phyloP scores from a whole-genome alignment of 2,888 invertebrate species.

The Philaethria dido region DNA sequence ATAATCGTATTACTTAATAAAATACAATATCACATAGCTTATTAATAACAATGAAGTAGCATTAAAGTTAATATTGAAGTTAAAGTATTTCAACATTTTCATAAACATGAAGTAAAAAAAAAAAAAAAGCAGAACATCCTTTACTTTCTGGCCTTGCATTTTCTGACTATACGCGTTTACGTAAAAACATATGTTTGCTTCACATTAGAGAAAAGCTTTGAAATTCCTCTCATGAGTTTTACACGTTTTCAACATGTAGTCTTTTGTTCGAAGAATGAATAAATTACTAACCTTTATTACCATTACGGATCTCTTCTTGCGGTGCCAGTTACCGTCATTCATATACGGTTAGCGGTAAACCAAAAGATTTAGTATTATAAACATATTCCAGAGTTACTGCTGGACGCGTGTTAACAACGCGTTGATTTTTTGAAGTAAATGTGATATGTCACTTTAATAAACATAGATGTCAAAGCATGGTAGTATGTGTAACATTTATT shows the following conservation, averaged over 20 bases:
- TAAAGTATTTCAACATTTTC: slow-evolving; percentile 32
- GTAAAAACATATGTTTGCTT: slow-evolving; percentile 42
- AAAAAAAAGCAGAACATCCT: slow-evolving; percentile 53
- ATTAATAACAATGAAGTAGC: slow-evolving; percentile 9
- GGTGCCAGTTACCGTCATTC: neutral
- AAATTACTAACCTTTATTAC: slow-evolving; percentile 1
- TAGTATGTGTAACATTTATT: no score
- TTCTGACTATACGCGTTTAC: slow-evolving; percentile 52
- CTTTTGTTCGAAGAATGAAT: slow-evolving; percentile 22
- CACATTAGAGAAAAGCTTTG: slow-evolving; percentile 28
- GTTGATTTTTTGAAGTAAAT: no score
- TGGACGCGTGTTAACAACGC: no score
- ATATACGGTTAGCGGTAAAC: no score
- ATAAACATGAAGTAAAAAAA: slow-evolving; percentile 46
- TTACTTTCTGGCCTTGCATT: slow-evolving; percentile 57
- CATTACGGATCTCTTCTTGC: neutral
- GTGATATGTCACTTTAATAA: no score
- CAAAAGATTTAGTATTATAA: no score
- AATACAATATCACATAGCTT: neutral
- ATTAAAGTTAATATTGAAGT: neutral
- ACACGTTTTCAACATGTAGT: slow-evolving; percentile 6
- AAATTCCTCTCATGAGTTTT: slow-evolving; percentile 26
- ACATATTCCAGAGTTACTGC: no score
- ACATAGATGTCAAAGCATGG: no score
- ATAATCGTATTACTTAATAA: neutral